Base-by-base conservation (phyloP, 1,140 invertebrate genomes). In the Himalopsyche phryganea region DNA sequence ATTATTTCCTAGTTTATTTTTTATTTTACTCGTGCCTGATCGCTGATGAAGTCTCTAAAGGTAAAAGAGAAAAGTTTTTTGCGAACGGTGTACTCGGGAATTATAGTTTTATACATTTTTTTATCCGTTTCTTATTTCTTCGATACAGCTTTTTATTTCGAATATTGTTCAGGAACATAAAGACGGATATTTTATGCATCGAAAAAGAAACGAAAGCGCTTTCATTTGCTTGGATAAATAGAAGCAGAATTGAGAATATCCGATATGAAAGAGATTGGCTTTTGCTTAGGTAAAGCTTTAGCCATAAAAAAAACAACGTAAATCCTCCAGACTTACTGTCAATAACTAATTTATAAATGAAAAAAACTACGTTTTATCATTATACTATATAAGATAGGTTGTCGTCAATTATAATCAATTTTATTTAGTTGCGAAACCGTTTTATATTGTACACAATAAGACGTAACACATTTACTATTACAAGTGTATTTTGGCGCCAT, bases 41-140 rank as follows among this genome's bases (percentile, higher is more conserved):
- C 19, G 50, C 28, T 58, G 60, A 62, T 62, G 60, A 58, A 62
- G 60, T 49, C 60, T 58, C 46, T 20, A 15, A n/a, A 45, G 23
- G n/a, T 28, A 44, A 52, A 32, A 53, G 38, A n/a, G 11, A 40
- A 5, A 40, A 13, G 4, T 40, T 40, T 40, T 40, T 40, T 40
- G 5, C 38, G 4, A 40, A 5, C 11, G 4, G n/a, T 15, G n/a
- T 40, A 15, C 38, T 15, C 4, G 4, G 11, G 38, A 40, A 40
- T 40, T 40, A 40, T 40, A 40, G 38, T 45, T 45, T 45, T 28
- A 28, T 28, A 5, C 23, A 5, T 9, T 28, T 28, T 45, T 45
- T 15, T 17, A 45, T 15, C 13, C 15, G 18, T 7, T 45, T 20
- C 4, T 45, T 17, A 45, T 45, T 19, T 45, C 11, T 19, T 15